Conservation (phyloP, 2,113 vertebrate species). For the Peromyscus maniculatus region DNA sequence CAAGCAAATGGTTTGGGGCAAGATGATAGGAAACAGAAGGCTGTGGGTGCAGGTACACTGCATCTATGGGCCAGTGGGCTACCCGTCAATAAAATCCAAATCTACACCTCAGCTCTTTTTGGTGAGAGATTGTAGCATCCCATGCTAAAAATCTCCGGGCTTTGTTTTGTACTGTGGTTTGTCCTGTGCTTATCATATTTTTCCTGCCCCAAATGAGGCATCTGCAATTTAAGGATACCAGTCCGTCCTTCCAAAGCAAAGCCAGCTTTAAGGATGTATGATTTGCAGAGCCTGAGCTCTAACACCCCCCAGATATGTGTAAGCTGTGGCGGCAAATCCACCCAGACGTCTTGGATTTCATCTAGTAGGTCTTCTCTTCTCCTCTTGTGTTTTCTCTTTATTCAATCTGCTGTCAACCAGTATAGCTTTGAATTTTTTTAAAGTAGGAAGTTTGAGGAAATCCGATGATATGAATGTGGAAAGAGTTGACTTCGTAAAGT, state of each 20-base stretch:
- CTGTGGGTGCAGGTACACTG: background rate
- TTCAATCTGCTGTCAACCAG: conserved; percentile 77
- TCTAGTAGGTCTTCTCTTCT: conserved; percentile 69
- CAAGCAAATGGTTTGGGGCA: rapidly evolving
- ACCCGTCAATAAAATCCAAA: background rate
- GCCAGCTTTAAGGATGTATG: conserved; percentile 38
- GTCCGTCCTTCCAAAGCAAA: conserved; percentile 53
- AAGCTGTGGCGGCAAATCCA: conserved; percentile 72
- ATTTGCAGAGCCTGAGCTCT: conserved; percentile 73
- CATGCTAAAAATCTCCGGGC: background rate
- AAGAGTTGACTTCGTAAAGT: conserved; percentile 51
- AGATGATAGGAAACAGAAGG: background rate
- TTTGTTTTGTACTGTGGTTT: conserved; percentile 41
- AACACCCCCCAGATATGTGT: conserved; percentile 76
- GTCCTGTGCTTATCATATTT: conserved; percentile 58
- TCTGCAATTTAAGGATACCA: conserved; percentile 67
- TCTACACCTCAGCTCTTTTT: background rate
- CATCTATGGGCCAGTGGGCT: background rate
- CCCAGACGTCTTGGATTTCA: conserved; percentile 78
- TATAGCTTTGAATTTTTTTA: conserved; percentile 66
- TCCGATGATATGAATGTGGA: conserved; percentile 26
- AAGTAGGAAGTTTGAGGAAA: conserved; percentile 53
- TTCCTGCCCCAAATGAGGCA: conserved; percentile 51
- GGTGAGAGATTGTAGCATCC: background rate
- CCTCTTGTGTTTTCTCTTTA: conserved; percentile 64